A percentile compares a stretch with the other conserved stretches of the same genome.
phyloP scores from a whole-genome alignment of 2,113 vertebrate species.

The Dasyprocta punctata region DNA sequence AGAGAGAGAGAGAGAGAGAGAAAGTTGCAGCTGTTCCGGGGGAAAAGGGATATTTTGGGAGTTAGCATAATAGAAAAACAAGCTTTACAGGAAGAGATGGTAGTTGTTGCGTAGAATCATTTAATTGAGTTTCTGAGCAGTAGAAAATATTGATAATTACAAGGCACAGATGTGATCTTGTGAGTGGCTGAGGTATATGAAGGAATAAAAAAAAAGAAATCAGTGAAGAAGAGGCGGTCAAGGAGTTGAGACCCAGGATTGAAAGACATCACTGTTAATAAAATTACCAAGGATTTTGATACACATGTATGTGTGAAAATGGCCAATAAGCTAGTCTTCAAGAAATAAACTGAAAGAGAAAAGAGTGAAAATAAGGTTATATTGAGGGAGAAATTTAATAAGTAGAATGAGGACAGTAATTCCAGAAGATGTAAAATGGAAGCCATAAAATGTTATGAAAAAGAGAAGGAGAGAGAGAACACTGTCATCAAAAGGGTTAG shows the following conservation, averaged over 20 bases:
- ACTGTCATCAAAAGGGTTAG: background rate
- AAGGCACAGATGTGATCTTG: background rate
- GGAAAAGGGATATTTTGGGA: background rate
- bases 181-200: background rate
- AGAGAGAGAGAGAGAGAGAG: background rate
- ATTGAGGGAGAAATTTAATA: background rate
- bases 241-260: background rate
- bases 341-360: background rate
- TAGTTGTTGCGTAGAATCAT: background rate
- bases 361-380: background rate
- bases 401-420: background rate
- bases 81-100: background rate
- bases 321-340: background rate
- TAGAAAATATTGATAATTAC: background rate
- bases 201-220: background rate
- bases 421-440: background rate
- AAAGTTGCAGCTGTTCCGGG: background rate
- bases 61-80: background rate
- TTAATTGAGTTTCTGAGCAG: background rate
- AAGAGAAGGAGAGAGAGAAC: accelerated
- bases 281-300: background rate
- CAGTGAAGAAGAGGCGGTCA: background rate
- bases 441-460: background rate
- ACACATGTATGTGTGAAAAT: background rate
- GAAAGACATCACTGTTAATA: background rate